A percentile compares a stretch with the other conserved stretches of the same genome.
These are phyloP conservation scores for Drosophila mayri DNA, from an alignment of 1,140 invertebrate species.

Conservation along the genomic window DNA sequence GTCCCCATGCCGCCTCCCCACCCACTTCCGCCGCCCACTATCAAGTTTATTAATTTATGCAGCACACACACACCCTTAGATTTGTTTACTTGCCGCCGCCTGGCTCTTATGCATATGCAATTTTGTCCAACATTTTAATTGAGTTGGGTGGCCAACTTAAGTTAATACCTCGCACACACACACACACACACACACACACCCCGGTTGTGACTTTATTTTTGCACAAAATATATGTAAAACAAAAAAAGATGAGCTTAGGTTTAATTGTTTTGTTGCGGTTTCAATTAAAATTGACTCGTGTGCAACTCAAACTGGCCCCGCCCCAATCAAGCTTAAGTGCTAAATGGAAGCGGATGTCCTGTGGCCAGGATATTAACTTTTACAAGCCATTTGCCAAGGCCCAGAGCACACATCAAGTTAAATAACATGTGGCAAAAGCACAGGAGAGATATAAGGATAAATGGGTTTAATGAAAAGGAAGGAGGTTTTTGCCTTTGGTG, in stretches of 20 bases:
- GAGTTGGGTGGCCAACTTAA: conserved; percentile 77
- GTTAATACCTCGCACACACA: conserved; percentile 55
- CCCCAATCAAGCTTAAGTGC: conserved; percentile 49
- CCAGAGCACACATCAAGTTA: conserved; percentile 34
- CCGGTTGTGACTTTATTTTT: conserved; percentile 6
- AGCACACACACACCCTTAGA: conserved; percentile 35
- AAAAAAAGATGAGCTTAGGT: conserved; percentile 50
- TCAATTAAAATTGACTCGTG: conserved; percentile 76
- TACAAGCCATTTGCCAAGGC: conserved; percentile 43
- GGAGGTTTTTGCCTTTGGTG: neutral
- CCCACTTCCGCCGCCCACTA: conserved; percentile 21
- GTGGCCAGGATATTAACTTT: conserved; percentile 44
- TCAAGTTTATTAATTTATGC: conserved; percentile 83
- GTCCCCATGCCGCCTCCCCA: neutral
- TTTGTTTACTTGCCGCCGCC: conserved; percentile 46
- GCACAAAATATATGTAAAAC: conserved; percentile 3
- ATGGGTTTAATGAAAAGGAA: conserved; percentile 5
- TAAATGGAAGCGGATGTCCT: conserved; percentile 1
- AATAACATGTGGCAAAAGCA: conserved; percentile 18
- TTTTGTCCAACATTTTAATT: conserved; percentile 79
- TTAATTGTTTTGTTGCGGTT: conserved; percentile 80
- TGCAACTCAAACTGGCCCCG: conserved; percentile 3
- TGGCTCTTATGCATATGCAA: conserved; percentile 71
- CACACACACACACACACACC: neutral
- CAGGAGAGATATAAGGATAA: conserved; percentile 4